Conservation (phyloP, 2,797 vertebrate species). For the Dryobates pubescens region DNA sequence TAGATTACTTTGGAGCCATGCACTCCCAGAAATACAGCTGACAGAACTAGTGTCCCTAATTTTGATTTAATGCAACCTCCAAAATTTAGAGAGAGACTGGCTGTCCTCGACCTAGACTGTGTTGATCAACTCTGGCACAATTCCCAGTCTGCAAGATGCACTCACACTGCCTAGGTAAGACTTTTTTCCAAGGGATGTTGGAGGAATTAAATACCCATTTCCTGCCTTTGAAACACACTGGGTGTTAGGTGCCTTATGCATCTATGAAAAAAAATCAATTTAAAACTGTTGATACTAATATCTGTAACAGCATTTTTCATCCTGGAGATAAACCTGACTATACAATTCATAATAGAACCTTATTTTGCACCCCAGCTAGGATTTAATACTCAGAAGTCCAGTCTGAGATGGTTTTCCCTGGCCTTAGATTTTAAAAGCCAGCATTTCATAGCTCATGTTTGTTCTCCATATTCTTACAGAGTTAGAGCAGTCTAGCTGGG, state of each 20-base stretch:
- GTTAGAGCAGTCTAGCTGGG: background rate
- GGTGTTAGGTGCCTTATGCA: background rate
- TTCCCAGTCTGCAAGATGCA: background rate
- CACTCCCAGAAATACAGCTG: background rate
- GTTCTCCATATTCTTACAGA: background rate
- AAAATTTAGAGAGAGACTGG: background rate
- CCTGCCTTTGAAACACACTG: background rate
- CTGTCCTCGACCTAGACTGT: background rate
- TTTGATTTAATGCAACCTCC: slow-evolving; percentile 17
- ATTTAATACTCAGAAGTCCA: background rate
- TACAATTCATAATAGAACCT: background rate
- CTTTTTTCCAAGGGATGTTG: background rate
- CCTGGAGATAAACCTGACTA: background rate
- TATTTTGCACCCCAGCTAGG: background rate
- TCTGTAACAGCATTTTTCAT: background rate
- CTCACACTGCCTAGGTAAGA: background rate
- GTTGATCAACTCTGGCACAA: background rate
- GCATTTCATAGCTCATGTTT: background rate
- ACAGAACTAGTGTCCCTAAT: background rate
- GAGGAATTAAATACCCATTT: background rate
- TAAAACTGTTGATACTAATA: background rate
- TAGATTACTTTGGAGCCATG: background rate
- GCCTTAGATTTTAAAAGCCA: background rate
- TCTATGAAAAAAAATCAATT: background rate
- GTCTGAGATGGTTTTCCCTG: background rate